Conservation (phyloP, 2,888 invertebrate species). For the Micoletzkya japonica region DNA sequence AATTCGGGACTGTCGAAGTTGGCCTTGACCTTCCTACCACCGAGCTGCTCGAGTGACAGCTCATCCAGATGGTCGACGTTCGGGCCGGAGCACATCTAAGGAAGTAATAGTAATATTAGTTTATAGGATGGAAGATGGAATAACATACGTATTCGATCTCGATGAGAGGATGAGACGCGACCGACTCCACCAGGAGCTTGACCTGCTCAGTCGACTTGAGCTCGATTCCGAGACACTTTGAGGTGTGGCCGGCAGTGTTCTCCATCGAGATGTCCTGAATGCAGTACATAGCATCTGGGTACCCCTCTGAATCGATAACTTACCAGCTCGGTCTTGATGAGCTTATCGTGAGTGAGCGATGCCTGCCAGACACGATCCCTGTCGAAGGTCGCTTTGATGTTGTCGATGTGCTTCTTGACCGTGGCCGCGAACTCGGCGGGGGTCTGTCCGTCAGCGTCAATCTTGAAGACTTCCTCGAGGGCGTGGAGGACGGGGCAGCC, state of each 20-base stretch:
- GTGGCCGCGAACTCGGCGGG: slow-evolving; percentile 38
- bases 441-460: slow-evolving; percentile 25
- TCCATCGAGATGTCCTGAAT: slow-evolving; percentile 61
- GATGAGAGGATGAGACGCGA: slow-evolving; percentile 60
- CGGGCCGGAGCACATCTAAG: slow-evolving; percentile 40
- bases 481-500: slow-evolving; percentile 55
- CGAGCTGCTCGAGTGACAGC: slow-evolving; percentile 56
- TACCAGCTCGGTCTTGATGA: slow-evolving; percentile 55
- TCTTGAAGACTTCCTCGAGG: slow-evolving; percentile 43
- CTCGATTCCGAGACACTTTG: slow-evolving; percentile 56
- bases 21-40: slow-evolving; percentile 49
- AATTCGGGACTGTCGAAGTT: slow-evolving; percentile 45
- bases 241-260: slow-evolving; percentile 62
- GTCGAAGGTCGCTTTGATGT: slow-evolving; percentile 54
- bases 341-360: slow-evolving; percentile 50
- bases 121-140: not conserved
- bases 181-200: slow-evolving; percentile 50
- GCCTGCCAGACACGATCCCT: slow-evolving; percentile 58
- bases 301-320: not conserved
- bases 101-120: not conserved
- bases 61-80: slow-evolving; percentile 59
- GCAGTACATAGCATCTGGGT: not conserved
- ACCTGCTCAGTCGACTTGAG: slow-evolving; percentile 55
- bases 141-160: slow-evolving; percentile 39
- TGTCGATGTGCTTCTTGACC: slow-evolving; percentile 38